A percentile compares a stretch with the other conserved stretches of the same genome.
Conservation (phyloP, 2,888 invertebrate genomes). For the Hyposoter didymator region DNA sequence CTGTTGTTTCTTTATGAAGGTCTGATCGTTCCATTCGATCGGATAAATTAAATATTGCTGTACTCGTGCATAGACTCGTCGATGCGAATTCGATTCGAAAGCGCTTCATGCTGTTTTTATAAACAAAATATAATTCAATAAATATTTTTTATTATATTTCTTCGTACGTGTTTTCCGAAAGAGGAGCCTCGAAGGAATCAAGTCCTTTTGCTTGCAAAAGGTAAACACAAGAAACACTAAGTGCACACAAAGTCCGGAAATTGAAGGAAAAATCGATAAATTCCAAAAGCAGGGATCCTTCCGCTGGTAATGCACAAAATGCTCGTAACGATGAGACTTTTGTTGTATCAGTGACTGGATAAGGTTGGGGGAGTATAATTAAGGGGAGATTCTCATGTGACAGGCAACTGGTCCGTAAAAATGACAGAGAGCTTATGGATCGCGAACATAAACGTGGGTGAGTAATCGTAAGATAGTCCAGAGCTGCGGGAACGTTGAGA, state of each 20-base stretch:
- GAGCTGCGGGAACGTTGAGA: not conserved
- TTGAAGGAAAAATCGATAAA: slow-evolving; percentile 29
- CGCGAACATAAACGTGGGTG: not conserved
- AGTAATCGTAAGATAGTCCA: not conserved
- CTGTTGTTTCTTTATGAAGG: not conserved
- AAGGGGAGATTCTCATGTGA: slow-evolving; percentile 26
- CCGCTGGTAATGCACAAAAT: slow-evolving; percentile 23
- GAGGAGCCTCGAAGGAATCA: not conserved
- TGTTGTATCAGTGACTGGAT: slow-evolving; percentile 4
- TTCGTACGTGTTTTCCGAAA: not conserved
- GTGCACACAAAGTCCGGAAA: slow-evolving; percentile 17
- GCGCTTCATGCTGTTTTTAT: not conserved
- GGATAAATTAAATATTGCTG: slow-evolving; percentile 46
- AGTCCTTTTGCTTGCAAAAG: not conserved
- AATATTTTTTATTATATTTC: not conserved
- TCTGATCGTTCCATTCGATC: slow-evolving; percentile 20
- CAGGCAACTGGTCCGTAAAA: slow-evolving; percentile 12
- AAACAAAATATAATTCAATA: not conserved
- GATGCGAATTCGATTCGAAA: not conserved
- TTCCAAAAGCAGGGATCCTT: slow-evolving; percentile 28
- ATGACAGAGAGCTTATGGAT: slow-evolving; percentile 20
- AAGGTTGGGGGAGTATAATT: slow-evolving; percentile 14
- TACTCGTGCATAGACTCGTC: not conserved
- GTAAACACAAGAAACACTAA: not conserved
- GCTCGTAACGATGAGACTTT: not conserved